Evolutionary conservation across 2,113 vertebrate species (phyloP).

Genomic region (Daphoenositta chrysoptera): DNA sequence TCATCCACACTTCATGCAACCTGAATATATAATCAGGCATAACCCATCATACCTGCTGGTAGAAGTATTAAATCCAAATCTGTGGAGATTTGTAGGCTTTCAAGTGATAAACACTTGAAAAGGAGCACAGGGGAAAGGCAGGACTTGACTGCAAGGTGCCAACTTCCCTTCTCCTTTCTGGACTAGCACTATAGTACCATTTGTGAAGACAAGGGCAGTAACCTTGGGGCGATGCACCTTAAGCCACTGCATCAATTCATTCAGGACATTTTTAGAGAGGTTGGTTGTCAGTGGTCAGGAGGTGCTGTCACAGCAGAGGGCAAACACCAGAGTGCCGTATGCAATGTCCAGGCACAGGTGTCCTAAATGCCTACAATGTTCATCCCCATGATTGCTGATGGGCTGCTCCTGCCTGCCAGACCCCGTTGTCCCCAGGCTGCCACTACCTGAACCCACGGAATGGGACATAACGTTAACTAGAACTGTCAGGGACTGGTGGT

Average conservation of each 20-base stretch:
- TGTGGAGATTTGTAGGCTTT: neutral
- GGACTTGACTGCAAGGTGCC: neutral
- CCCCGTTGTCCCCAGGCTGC: neutral
- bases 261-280: neutral
- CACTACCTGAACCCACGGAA: fast-evolving
- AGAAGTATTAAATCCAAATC: neutral
- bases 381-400: neutral
- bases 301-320: neutral
- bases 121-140: neutral
- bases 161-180: neutral
- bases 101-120: neutral
- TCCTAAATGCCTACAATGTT: neutral
- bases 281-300: neutral
- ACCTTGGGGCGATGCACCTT: neutral
- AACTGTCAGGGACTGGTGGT: neutral
- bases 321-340: neutral
- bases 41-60: neutral
- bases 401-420: neutral
- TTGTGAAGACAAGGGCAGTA: neutral
- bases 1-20: neutral
- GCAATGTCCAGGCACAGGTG: neutral
- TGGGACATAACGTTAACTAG: neutral
- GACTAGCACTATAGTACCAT: too few species aligned
- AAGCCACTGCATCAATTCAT: neutral
- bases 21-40: neutral